These are phyloP conservation scores for Lacanobia wlatinum DNA, from an alignment of 2,888 invertebrate species.

Conservation along the genomic window DNA sequence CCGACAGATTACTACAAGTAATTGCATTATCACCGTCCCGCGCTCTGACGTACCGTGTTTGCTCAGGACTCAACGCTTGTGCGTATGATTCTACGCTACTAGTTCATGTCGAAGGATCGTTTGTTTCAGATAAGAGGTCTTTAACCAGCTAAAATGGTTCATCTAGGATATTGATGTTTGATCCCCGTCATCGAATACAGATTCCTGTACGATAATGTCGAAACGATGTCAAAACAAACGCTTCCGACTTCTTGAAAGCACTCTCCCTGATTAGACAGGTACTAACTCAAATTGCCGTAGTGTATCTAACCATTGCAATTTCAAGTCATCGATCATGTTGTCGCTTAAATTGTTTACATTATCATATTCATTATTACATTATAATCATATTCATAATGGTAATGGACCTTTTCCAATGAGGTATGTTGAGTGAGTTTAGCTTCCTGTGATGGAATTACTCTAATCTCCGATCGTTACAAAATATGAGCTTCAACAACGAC, in stretches of 20 bases:
- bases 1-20: conserved; percentile 80
- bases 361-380: background rate
- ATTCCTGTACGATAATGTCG: background rate
- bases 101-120: conserved; percentile 45
- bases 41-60: conserved; percentile 72
- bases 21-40: conserved; percentile 88
- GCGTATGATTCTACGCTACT: conserved; percentile 49
- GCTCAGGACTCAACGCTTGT: conserved; percentile 55
- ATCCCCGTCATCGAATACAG: background rate
- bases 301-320: background rate
- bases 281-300: background rate
- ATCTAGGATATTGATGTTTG: conserved; percentile 4
- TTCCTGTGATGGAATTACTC: background rate
- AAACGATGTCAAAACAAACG: background rate
- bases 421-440: background rate
- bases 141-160: conserved; percentile 44
- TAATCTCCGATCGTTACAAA: background rate
- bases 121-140: conserved; percentile 49
- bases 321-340: conserved; percentile 15
- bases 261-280: conserved; percentile 6
- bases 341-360: conserved; percentile 29
- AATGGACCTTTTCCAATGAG: too few relatives aligned
- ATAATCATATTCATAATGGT: background rate
- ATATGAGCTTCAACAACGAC: background rate
- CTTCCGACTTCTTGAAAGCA: background rate